A percentile compares a stretch with the other conserved stretches of the same genome.
Conservation (phyloP, 2,797 vertebrate genomes). For the Gobionotothen gibberifrons region DNA sequence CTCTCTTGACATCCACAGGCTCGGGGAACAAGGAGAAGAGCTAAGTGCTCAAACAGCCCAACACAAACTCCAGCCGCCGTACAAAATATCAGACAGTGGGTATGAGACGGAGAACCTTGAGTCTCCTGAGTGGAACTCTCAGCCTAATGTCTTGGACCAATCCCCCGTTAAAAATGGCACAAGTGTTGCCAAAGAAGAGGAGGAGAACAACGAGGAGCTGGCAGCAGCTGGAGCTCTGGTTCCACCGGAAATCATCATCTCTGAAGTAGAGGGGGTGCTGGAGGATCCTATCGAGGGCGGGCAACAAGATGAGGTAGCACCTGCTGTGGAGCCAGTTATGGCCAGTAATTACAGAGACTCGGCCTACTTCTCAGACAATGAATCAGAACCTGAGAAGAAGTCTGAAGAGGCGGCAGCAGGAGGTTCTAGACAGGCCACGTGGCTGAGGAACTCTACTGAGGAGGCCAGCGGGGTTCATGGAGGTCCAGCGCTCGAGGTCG, state of each 20-base stretch:
- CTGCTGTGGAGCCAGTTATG: conserved; percentile 73
- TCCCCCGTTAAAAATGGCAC: conserved; percentile 74
- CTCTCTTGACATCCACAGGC: conserved; percentile 89
- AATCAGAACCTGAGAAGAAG: conserved; percentile 94
- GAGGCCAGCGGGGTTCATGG: conserved; percentile 22
- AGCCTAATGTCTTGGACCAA: conserved; percentile 78
- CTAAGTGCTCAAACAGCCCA: conserved; percentile 70
- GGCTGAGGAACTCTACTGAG: conserved; percentile 49
- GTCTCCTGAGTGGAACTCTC: conserved; percentile 97
- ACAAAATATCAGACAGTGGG: conserved; percentile 96
- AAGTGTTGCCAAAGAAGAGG: conserved; percentile 56
- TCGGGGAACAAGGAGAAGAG: conserved; percentile 83
- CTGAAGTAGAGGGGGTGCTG: conserved; percentile 80
- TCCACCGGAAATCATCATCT: conserved; percentile 90
- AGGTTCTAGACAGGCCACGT: conserved; percentile 45
- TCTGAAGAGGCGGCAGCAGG: conserved; percentile 78
- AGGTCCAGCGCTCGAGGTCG: conserved; percentile 9
- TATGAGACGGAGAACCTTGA: conserved; percentile 99
- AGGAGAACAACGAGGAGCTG: conserved; percentile 46
- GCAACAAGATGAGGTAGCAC: conserved; percentile 60
- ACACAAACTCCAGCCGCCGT: conserved; percentile 90
- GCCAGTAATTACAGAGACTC: conserved; percentile 92
- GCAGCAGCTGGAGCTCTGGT: conserved; percentile 47
- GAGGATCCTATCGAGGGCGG: conserved; percentile 67
- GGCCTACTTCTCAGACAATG: conserved; percentile 98